These are phyloP conservation scores for Peromyscus attwateri DNA, from an alignment of 2,797 vertebrate genomes.

Conservation along the genomic window DNA sequence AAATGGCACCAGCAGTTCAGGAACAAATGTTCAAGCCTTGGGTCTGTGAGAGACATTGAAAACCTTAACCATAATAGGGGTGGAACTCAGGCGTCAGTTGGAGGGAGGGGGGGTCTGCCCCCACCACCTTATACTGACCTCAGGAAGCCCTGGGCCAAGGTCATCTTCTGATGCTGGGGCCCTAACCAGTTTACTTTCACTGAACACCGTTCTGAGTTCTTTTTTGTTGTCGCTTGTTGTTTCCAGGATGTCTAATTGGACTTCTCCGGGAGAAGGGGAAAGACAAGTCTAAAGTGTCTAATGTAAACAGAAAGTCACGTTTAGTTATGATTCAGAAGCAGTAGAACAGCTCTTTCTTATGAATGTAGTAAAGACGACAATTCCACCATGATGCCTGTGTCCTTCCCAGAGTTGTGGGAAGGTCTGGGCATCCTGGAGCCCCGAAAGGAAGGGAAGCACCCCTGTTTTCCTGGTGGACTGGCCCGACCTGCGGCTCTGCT, in stretches of 20 bases:
- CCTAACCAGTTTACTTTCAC: neutral
- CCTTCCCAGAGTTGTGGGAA: neutral
- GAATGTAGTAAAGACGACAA: neutral
- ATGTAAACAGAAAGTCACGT: neutral
- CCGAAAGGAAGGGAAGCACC: neutral
- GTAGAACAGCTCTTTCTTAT: neutral
- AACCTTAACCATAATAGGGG: neutral
- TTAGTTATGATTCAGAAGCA: conserved; percentile 17
- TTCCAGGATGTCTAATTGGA: neutral
- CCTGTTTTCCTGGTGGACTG: neutral
- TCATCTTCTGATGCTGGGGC: neutral
- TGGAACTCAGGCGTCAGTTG: neutral
- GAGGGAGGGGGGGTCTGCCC: neutral
- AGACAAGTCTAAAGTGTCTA: neutral
- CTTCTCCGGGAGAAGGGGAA: neutral
- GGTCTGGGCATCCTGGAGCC: neutral
- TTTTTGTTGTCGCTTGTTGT: neutral
- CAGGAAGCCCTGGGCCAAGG: neutral
- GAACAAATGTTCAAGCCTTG: neutral
- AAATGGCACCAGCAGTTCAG: neutral
- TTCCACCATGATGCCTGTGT: neutral
- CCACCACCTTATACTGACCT: neutral
- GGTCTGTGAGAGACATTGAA: neutral
- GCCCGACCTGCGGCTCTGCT: neutral
- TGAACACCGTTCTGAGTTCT: neutral